Percentiles rank a stretch among this genome's conserved stretches.
phyloP scores from a whole-genome alignment of 2,797 vertebrate genomes.

The Sternotherus odoratus region DNA sequence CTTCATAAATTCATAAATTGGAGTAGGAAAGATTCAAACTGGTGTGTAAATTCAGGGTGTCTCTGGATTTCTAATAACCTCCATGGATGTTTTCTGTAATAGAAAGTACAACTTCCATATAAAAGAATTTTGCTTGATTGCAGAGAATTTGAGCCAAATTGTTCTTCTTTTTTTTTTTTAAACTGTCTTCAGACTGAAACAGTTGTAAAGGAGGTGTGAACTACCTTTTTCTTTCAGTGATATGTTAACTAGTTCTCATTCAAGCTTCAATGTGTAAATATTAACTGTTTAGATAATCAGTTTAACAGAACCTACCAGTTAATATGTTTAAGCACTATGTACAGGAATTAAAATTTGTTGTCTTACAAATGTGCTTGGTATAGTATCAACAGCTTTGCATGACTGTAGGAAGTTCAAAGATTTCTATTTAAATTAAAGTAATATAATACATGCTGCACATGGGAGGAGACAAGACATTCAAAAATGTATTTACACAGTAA shows the following conservation, averaged over 20 bases:
- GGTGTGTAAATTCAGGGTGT: neutral
- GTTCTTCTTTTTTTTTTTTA: neutral
- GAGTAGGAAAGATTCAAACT: neutral
- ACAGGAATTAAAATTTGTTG: neutral
- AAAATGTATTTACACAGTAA: neutral
- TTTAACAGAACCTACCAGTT: neutral
- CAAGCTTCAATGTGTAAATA: neutral
- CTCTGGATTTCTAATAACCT: neutral
- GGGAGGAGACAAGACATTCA: neutral
- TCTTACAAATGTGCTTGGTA: neutral
- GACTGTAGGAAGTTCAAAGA: fast-evolving
- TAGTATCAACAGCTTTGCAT: neutral
- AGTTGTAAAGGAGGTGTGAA: neutral
- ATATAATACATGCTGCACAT: neutral
- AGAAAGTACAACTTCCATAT: neutral
- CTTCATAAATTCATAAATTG: neutral
- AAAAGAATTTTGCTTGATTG: neutral
- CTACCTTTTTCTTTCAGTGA: neutral
- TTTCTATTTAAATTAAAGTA: neutral
- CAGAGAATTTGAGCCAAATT: neutral
- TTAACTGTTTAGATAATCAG: neutral
- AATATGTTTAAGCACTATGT: neutral
- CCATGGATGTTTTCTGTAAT: neutral
- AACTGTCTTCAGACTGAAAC: neutral
- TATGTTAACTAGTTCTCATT: neutral